A percentile compares a stretch with the other conserved stretches of the same genome.
Conservation (phyloP, 1,140 invertebrate species). For the Anoplophora glabripennis region DNA sequence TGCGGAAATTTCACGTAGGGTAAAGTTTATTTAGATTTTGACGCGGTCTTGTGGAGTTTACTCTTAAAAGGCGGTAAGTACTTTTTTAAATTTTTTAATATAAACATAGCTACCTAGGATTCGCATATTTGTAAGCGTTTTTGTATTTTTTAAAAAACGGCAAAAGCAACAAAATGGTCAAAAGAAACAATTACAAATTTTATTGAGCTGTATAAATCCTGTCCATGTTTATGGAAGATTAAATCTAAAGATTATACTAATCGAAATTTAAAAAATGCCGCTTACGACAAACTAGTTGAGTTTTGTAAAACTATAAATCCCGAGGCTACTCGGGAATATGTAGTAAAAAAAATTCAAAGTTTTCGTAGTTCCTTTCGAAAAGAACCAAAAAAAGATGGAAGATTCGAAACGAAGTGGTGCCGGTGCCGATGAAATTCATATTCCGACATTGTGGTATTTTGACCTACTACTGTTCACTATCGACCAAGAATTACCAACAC, state of each 20-base stretch:
- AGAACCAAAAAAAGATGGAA: constrained; percentile 12
- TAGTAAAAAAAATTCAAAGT: constrained; percentile 14
- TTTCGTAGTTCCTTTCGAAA: constrained; percentile 10
- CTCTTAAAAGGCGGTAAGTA: not conserved
- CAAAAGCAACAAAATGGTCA: constrained; percentile 14
- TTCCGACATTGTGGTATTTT: constrained; percentile 15
- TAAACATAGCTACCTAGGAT: not conserved
- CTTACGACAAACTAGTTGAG: constrained; percentile 3
- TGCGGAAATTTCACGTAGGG: too few relatives aligned
- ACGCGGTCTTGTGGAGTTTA: too few relatives aligned
- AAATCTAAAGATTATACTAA: constrained; percentile 14
- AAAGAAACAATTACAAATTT: constrained; percentile 16
- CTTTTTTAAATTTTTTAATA: too few relatives aligned
- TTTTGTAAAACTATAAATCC: not conserved
- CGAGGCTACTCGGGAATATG: too few relatives aligned
- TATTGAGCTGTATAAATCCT: constrained; percentile 13
- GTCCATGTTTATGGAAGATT: constrained; percentile 17
- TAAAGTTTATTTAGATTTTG: too few relatives aligned
- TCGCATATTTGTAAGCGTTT: too few relatives aligned
- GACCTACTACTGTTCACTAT: constrained; percentile 5
- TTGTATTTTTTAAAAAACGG: not conserved
- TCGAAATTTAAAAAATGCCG: constrained; percentile 5
- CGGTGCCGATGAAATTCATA: constrained; percentile 12
- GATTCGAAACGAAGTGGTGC: constrained; percentile 9
- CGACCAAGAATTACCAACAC: constrained; percentile 2